Percentiles rank a stretch among this genome's conserved stretches.
These are phyloP conservation scores for Sminthurinus aureus DNA, from an alignment of 2,888 invertebrate species.

Conservation along the genomic window DNA sequence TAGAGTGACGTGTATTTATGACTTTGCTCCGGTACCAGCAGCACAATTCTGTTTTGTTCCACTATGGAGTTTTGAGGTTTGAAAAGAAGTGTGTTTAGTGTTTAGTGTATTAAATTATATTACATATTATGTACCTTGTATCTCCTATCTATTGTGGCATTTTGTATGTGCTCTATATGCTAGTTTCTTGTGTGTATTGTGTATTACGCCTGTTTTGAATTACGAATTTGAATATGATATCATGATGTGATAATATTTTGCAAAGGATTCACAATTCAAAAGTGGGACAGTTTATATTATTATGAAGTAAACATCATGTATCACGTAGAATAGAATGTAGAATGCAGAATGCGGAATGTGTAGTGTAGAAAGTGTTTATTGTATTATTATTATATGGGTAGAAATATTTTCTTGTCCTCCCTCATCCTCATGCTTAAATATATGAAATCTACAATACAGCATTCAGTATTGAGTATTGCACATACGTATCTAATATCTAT, in stretches of 20 bases:
- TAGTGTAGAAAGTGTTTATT: too few species aligned
- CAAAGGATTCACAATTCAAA: background rate
- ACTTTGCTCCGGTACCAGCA: conserved; percentile 8
- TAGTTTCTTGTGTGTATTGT: background rate
- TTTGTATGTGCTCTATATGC: background rate
- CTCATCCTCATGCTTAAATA: background rate
- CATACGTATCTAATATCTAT: background rate
- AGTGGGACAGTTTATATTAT: too few species aligned
- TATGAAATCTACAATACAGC: background rate
- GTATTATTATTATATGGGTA: background rate
- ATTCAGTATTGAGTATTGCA: background rate
- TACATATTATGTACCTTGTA: too few species aligned
- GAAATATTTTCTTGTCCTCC: background rate
- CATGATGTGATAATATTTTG: too few species aligned
- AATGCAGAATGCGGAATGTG: too few species aligned
- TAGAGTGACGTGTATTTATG: conserved; percentile 4
- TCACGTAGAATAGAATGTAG: too few species aligned
- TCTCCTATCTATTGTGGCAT: background rate
- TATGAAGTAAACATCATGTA: too few species aligned
- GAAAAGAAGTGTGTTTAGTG: too few species aligned
- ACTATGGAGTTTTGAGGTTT: too few species aligned
- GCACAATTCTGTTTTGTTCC: background rate
- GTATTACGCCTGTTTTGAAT: background rate
- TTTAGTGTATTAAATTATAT: too few species aligned
- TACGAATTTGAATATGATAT: too few species aligned